Conservation (phyloP, 2,113 vertebrate genomes). For the Narcine bancroftii region DNA sequence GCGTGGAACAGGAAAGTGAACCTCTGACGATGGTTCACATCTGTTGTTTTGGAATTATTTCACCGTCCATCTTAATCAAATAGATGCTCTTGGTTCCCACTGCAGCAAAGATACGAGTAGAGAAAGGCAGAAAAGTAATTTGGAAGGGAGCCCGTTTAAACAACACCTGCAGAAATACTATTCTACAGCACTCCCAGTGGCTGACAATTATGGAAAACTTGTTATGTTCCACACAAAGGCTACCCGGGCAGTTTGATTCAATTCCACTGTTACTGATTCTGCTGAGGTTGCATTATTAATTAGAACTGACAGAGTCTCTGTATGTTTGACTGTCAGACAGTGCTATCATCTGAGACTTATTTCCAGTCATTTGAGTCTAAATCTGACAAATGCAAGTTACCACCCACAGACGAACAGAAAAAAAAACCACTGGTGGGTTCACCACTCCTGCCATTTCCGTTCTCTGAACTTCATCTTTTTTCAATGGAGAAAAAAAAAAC, state of each 20-base stretch:
- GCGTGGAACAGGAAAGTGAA: background rate
- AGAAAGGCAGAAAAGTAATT: slow-evolving; percentile 26
- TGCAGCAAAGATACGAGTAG: slow-evolving; percentile 31
- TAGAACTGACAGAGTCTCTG: slow-evolving; percentile 24
- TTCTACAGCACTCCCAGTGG: slow-evolving; percentile 13
- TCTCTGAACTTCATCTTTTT: background rate
- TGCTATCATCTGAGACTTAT: slow-evolving; percentile 10
- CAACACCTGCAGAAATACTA: slow-evolving; percentile 35
- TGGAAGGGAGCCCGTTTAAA: slow-evolving; percentile 21
- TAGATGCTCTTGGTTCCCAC: background rate
- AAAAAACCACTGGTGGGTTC: background rate
- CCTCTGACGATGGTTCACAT: slow-evolving; percentile 22
- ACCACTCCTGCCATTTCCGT: background rate
- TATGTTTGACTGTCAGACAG: background rate
- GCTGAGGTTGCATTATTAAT: slow-evolving; percentile 14
- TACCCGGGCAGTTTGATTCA: background rate
- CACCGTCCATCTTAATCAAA: slow-evolving; percentile 21
- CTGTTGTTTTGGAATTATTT: slow-evolving; percentile 34
- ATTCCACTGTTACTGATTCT: background rate
- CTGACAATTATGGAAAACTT: slow-evolving; percentile 10
- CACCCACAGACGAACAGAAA: slow-evolving; percentile 24
- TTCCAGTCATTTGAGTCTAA: background rate
- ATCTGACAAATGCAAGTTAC: background rate
- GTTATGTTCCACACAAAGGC: slow-evolving; percentile 10
- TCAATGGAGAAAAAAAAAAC: background rate